Percentiles rank a stretch among this genome's conserved stretches.
These are phyloP conservation scores for Corvus moneduloides DNA, from an alignment of 2,113 vertebrate species.

Conservation along the genomic window DNA sequence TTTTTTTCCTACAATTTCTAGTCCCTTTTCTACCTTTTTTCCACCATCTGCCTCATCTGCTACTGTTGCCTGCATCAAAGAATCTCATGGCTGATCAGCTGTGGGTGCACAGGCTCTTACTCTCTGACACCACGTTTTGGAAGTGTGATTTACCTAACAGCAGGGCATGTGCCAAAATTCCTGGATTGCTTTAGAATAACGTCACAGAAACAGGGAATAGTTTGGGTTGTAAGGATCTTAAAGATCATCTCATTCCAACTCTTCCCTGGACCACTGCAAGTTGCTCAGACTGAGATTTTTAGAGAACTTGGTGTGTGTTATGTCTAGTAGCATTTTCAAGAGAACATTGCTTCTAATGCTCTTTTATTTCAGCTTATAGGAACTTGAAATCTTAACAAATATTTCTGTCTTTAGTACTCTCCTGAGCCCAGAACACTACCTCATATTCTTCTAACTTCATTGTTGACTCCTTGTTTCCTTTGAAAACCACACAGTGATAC, in stretches of 20 bases:
- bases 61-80: background rate
- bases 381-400: background rate
- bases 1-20: background rate
- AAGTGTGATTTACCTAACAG: background rate
- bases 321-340: background rate
- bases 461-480: background rate
- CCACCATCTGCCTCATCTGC: background rate
- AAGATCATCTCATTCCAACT: background rate
- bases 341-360: background rate
- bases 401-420: background rate
- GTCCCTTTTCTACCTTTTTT: background rate
- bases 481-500: background rate
- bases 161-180: background rate
- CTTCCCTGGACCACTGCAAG: no score
- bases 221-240: background rate
- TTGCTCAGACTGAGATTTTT: background rate
- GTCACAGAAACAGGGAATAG: background rate
- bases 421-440: background rate
- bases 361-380: background rate
- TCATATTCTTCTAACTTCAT: background rate
- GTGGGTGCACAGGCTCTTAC: background rate
- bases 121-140: background rate
- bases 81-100: background rate
- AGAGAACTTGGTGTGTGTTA: background rate
- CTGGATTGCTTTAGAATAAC: background rate